These are phyloP conservation scores for Takifugu rubripes DNA, from an alignment of 2,797 vertebrate genomes.

Conservation along the genomic window DNA sequence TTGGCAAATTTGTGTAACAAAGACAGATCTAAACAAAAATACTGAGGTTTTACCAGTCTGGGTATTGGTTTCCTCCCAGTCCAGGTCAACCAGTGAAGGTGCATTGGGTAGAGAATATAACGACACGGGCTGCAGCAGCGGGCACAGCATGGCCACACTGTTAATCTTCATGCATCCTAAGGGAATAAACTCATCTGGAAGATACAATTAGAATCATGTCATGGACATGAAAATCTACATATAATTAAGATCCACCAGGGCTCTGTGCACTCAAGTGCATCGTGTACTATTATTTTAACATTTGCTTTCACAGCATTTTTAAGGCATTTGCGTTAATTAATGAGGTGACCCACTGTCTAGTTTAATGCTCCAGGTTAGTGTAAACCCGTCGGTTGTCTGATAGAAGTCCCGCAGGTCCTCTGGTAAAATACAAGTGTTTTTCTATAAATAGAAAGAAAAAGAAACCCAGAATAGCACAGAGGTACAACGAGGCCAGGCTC, in stretches of 20 bases:
- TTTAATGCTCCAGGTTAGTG: constrained; percentile 90
- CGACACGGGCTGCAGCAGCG: constrained; percentile 80
- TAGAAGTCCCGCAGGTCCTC: constrained; percentile 96
- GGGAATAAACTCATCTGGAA: constrained; percentile 84
- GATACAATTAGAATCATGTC: constrained; percentile 9
- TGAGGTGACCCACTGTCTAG: constrained; percentile 77
- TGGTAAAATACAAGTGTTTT: constrained; percentile 86
- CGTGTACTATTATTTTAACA: constrained; percentile 1
- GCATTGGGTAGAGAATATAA: constrained; percentile 85
- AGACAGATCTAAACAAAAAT: constrained; percentile 5
- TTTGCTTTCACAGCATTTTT: not conserved
- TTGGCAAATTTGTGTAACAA: constrained; percentile 19
- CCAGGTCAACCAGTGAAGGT: constrained; percentile 88
- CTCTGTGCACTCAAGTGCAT: not conserved
- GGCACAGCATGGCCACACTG: constrained; percentile 80
- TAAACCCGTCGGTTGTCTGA: constrained; percentile 91
- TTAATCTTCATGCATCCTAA: constrained; percentile 91
- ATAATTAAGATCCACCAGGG: not conserved
- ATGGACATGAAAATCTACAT: not conserved
- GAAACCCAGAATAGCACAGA: not conserved
- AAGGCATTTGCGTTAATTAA: constrained; percentile 4
- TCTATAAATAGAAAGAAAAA: constrained; percentile 67
- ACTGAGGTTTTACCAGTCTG: constrained; percentile 43
- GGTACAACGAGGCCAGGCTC: not conserved
- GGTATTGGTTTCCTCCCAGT: constrained; percentile 82